These are phyloP conservation scores for Terebella lapidaria DNA, from an alignment of 2,888 invertebrate species.

Conservation along the genomic window DNA sequence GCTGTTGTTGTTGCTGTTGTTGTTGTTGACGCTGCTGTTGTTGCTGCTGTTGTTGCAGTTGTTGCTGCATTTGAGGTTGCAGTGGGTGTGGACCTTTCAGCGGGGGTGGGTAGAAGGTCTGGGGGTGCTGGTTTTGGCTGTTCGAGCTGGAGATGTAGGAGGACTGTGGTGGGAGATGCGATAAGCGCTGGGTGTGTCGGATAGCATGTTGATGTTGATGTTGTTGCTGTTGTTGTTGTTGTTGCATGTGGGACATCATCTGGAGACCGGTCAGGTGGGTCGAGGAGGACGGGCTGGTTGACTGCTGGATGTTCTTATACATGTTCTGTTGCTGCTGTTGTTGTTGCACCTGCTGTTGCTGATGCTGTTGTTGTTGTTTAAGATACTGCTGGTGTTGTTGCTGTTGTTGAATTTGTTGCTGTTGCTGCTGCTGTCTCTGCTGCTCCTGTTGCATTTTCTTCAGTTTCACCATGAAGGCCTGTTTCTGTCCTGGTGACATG, in stretches of 20 bases:
- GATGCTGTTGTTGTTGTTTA: constrained; percentile 10
- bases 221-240: not conserved
- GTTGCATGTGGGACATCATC: not conserved
- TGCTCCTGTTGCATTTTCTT: constrained; percentile 10
- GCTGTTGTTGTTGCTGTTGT: not conserved
- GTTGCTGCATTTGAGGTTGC: not conserved
- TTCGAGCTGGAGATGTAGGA: constrained; percentile 20
- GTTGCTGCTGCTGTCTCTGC: constrained; percentile 16
- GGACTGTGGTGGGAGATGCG: constrained; percentile 20
- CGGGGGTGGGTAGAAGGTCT: not conserved
- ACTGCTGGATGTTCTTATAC: not conserved
- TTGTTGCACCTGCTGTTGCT: constrained; percentile 10
- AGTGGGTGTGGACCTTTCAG: not conserved
- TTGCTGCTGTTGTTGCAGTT: not conserved
- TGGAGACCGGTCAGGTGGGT: not conserved
- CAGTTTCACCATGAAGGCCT: not conserved
- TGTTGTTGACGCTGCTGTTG: not conserved
- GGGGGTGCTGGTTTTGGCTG: constrained; percentile 1
- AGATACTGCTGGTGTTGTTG: constrained; percentile 8
- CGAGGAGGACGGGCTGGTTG: not conserved
- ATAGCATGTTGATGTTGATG: not conserved
- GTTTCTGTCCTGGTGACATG: not conserved
- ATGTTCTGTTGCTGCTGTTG: constrained; percentile 10
- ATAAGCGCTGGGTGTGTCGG: not conserved
- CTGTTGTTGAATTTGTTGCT: constrained; percentile 13